These are phyloP conservation scores for Zosterops pallidus DNA, from an alignment of 2,113 vertebrate genomes.

Conservation along the genomic window DNA sequence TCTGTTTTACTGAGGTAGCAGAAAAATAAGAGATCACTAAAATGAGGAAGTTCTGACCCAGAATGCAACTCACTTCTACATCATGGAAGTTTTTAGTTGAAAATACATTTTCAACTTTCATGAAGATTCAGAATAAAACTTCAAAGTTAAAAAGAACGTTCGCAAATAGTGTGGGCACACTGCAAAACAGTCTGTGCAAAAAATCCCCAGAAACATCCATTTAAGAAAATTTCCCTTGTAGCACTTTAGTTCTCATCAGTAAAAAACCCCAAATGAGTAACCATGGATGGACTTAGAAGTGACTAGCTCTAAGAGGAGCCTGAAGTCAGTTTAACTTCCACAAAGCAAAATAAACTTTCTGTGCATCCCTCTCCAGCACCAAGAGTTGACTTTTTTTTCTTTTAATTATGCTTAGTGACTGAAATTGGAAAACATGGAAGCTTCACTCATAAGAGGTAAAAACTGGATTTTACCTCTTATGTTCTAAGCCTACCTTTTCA, in stretches of 20 bases:
- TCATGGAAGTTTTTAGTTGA: neutral
- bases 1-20: neutral
- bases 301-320: neutral
- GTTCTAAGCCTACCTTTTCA: neutral
- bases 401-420: neutral
- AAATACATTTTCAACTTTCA: neutral
- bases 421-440: neutral
- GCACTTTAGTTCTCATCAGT: conserved; percentile 34
- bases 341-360: neutral
- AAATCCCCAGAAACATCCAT: conserved; percentile 18
- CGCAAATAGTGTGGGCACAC: neutral
- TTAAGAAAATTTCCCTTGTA: conserved; percentile 28
- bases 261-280: conserved; percentile 61
- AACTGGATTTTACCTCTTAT: neutral
- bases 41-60: conserved; percentile 32
- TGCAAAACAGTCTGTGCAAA: neutral
- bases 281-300: neutral
- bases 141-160: neutral
- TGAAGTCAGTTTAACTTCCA: neutral
- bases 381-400: neutral
- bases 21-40: neutral
- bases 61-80: neutral
- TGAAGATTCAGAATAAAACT: neutral
- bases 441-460: neutral
- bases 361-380: neutral